Evolutionary conservation across 1,140 invertebrate genomes (phyloP), one percentile per base, ranked within the genome.

Genomic region (Hesperophylax magnus): DNA sequence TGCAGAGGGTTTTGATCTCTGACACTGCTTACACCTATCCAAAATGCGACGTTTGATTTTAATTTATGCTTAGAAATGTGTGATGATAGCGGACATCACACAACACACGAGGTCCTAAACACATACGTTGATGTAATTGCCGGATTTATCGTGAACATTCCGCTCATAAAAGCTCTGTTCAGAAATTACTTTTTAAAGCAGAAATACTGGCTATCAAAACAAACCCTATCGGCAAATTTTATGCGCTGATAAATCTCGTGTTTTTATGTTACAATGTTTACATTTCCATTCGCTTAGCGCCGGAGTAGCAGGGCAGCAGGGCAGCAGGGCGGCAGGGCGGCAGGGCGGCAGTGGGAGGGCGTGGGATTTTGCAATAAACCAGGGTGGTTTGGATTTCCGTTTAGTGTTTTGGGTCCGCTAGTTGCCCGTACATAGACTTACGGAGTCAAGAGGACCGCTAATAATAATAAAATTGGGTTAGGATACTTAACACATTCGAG

Each of bases 271-370:
- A 54, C 52, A 72, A 72, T 72, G 69, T 72, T 72, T 72, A 72
- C 27, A 72, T 72, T 72, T 72, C 69, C 69, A 72, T 72, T 22
- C 69, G 69, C 69, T 53, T 72, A 72, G 69, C 20, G 22, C 47
- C 52, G 69, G 18, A 52, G 69, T 11, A 54, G 22, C 54, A 47
- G 34, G 8, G 7, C 34, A 34, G n/a, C 34, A 8, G 39, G 39
- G 39, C 39, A 1, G 39, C 11, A 39, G n/a, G n/a, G 9, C 0
- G 14, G 39, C 9, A 14, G 39, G 9, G 39, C 0, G 34, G n/a
- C 34, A 8, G 39, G 39, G 39, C 39, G 9, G 39, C 11, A 39
- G 9, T 0, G 14, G 39, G 39, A 14, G 39, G 9, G 39, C 0
- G 34, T 2, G 11, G 39, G 14, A 54, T 56, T 54, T 72, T 24